phyloP scores from a whole-genome alignment of 2,797 vertebrate species.

The Sciaenops ocellatus region DNA sequence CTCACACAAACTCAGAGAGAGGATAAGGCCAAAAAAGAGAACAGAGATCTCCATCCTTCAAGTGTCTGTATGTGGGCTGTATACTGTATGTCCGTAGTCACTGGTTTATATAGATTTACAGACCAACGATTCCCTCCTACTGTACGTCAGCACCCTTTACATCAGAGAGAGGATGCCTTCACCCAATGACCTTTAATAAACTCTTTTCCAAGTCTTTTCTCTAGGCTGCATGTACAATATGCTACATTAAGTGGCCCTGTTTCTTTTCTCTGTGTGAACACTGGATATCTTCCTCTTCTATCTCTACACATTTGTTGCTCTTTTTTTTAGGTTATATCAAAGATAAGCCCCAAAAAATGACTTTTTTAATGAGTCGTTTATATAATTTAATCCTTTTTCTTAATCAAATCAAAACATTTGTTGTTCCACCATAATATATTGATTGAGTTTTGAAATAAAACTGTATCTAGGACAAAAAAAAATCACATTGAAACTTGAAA shows the following conservation, averaged over 20 bases:
- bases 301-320: no score
- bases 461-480: no score
- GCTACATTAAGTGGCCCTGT: no score
- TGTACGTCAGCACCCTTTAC: conserved; percentile 1
- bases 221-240: no score
- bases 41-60: conserved; percentile 28
- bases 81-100: neutral
- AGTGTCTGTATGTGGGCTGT: neutral
- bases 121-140: neutral
- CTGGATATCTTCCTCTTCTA: no score
- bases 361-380: no score
- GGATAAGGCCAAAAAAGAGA: conserved; percentile 16
- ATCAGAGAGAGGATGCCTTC: neutral
- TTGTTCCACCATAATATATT: neutral
- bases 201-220: neutral
- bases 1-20: conserved; percentile 34
- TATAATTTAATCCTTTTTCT: neutral
- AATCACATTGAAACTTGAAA: no score
- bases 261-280: no score
- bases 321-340: no score
- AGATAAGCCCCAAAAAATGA: no score
- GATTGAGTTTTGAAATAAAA: no score
- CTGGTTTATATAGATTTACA: conserved; percentile 46
- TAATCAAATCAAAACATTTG: neutral
- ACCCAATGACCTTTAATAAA: neutral